Percentiles rank a stretch among this genome's conserved stretches.
These are phyloP conservation scores for Drosophila miranda DNA, from an alignment of 1,140 invertebrate genomes.

Conservation along the genomic window DNA sequence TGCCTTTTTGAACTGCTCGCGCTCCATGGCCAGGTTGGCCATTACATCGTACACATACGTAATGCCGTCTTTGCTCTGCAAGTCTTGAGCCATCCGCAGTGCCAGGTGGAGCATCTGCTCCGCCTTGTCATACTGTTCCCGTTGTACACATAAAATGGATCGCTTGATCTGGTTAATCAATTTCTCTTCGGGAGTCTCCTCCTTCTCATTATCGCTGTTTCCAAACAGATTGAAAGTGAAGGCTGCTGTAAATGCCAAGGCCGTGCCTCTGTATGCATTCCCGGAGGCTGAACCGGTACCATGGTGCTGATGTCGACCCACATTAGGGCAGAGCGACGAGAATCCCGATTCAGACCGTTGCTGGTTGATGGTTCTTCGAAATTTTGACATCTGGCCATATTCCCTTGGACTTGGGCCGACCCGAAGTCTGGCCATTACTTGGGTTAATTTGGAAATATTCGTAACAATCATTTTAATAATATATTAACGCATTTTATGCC, in stretches of 20 bases:
- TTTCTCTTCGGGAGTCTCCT: constrained; percentile 85
- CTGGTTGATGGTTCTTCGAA: not conserved
- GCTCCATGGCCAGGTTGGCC: constrained; percentile 93
- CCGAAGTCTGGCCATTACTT: constrained; percentile 35
- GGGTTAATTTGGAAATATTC: constrained; percentile 50
- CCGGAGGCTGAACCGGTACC: not conserved
- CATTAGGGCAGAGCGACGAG: constrained; percentile 13
- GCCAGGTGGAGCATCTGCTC: constrained; percentile 93
- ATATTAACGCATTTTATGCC: constrained; percentile 40
- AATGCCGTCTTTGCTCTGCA: constrained; percentile 88
- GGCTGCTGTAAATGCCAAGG: constrained; percentile 47
- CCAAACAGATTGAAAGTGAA: constrained; percentile 56
- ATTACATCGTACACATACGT: constrained; percentile 95
- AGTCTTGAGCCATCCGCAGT: constrained; percentile 91
- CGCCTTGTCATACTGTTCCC: constrained; percentile 90
- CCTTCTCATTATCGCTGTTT: constrained; percentile 61
- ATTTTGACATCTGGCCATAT: constrained; percentile 2
- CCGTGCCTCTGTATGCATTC: not conserved
- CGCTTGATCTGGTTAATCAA: constrained; percentile 89
- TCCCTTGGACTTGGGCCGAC: constrained; percentile 23
- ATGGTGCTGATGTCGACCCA: not conserved
- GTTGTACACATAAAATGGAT: constrained; percentile 88
- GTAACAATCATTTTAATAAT: constrained; percentile 56
- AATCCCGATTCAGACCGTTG: constrained; percentile 5
- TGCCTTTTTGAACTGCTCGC: constrained; percentile 90